A percentile compares a stretch with the other conserved stretches of the same genome.
Conservation (phyloP, 2,113 vertebrate species). For the Pluvialis apricaria region DNA sequence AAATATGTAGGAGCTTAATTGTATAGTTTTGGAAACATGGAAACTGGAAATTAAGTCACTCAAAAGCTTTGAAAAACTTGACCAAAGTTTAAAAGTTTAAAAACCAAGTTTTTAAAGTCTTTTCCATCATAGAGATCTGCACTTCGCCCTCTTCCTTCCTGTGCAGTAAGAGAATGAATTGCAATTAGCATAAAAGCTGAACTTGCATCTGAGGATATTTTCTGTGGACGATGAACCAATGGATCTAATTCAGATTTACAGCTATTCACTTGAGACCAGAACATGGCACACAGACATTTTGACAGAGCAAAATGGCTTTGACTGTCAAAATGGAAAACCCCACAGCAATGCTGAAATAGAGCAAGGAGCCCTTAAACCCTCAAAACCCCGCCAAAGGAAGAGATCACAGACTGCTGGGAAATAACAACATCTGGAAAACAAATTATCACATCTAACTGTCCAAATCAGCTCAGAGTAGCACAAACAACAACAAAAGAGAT, state of each 20-base stretch:
- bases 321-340: not conserved
- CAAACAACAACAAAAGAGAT: not conserved
- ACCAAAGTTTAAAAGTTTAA: no score
- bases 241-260: not conserved
- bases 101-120: no score
- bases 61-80: not conserved
- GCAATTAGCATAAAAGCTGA: not conserved
- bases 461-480: not conserved
- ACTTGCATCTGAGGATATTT: not conserved
- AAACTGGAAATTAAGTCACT: not conserved
- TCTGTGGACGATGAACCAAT: not conserved
- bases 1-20: not conserved
- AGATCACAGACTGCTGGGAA: not conserved
- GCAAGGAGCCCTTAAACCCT: not conserved
- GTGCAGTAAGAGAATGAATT: not conserved
- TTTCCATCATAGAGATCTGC: not conserved
- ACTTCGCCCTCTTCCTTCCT: not conserved
- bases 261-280: not conserved
- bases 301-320: not conserved
- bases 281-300: not conserved
- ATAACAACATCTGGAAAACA: not conserved
- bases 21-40: not conserved
- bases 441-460: not conserved
- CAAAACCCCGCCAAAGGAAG: not conserved
- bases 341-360: not conserved